These are phyloP conservation scores for Chaetophractus vellerosus DNA, from an alignment of 2,797 vertebrate genomes.

Conservation along the genomic window DNA sequence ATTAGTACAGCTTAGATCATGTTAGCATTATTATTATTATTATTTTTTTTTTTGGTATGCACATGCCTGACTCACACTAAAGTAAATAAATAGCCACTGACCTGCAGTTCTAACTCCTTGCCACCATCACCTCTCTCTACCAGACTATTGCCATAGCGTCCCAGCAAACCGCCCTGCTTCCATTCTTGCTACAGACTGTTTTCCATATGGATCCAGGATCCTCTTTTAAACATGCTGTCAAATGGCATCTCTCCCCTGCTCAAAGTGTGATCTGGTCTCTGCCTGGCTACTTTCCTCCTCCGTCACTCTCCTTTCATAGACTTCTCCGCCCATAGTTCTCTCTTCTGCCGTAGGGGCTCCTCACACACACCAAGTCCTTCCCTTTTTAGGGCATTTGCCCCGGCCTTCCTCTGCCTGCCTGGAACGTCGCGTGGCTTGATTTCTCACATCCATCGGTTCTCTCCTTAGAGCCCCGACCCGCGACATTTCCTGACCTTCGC, in stretches of 20 bases:
- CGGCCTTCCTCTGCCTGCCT: background rate
- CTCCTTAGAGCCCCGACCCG: background rate
- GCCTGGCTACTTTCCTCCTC: background rate
- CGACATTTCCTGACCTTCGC: background rate
- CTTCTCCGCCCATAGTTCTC: background rate
- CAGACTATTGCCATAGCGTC: background rate
- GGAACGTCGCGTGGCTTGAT: background rate
- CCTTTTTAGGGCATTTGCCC: background rate
- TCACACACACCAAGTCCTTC: background rate
- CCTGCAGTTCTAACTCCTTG: background rate
- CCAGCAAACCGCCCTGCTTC: background rate
- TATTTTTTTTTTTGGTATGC: background rate
- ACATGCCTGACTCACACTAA: background rate
- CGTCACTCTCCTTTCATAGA: background rate
- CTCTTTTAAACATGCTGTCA: background rate
- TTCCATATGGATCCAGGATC: background rate
- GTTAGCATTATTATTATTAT: background rate
- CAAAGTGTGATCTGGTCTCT: background rate
- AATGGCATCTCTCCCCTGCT: background rate
- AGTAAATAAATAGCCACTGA: background rate
- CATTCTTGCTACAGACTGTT: background rate
- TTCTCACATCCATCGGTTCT: background rate
- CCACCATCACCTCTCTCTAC: background rate
- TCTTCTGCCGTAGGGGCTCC: background rate
- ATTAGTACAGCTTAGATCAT: background rate